Percentiles rank a stretch among this genome's conserved stretches.
Evolutionary conservation across 2,113 vertebrate species (phyloP).

Genomic region (Dipodomys ordii): DNA sequence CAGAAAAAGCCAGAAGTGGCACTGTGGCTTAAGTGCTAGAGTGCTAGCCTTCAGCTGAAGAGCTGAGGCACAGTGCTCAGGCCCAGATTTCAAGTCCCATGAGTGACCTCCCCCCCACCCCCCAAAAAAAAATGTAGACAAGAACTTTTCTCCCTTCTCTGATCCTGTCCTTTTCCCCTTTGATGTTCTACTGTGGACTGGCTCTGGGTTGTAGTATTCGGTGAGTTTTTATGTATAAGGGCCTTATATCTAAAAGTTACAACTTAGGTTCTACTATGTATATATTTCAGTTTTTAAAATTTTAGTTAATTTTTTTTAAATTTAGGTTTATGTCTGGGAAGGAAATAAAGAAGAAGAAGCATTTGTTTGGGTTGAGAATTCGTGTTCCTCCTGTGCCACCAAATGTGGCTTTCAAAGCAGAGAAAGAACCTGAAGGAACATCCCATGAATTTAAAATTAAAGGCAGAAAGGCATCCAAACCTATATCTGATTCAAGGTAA

Average conservation of each 20-base stretch:
- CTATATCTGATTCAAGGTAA: conserved; percentile 91
- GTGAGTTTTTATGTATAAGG: conserved; percentile 49
- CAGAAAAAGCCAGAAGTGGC: no score
- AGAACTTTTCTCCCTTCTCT: not conserved
- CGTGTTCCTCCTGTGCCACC: conserved; percentile 96
- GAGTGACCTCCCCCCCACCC: no score
- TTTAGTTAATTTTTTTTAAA: conserved; percentile 74
- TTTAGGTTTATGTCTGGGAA: conserved; percentile 99
- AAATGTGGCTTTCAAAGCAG: conserved; percentile 91
- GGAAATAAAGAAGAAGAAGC: conserved; percentile 99
- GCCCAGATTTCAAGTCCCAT: no score
- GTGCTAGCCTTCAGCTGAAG: no score
- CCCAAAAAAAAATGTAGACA: not conserved
- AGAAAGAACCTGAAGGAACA: conserved; percentile 93
- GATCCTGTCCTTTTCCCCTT: not conserved
- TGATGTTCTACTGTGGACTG: not conserved
- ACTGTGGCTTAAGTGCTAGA: no score
- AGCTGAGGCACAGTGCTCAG: no score
- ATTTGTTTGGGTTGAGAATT: conserved; percentile 97
- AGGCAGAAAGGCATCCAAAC: conserved; percentile 95
- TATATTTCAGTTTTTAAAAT: conserved; percentile 69
- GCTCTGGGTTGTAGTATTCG: conserved; percentile 40
- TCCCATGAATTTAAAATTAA: conserved; percentile 98
- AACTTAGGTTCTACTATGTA: conserved; percentile 59
- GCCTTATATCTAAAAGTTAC: conserved; percentile 49